Evolutionary conservation across 2,888 invertebrate species (phyloP).

Genomic region (Leptinotarsa peninsularis): DNA sequence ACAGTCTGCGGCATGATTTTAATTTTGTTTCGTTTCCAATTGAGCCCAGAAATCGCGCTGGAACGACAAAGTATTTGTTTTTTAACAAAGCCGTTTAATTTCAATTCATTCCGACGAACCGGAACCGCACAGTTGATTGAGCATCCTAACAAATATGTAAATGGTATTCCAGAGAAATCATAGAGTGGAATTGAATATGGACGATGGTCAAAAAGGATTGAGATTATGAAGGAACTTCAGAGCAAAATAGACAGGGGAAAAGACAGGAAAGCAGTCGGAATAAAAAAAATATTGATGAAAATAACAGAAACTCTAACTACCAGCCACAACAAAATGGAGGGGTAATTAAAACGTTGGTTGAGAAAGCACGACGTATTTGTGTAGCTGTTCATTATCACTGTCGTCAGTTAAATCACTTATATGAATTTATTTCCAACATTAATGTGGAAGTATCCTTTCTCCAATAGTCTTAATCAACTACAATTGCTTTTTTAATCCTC

Average conservation of each 20-base stretch:
- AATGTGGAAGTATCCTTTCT: no score
- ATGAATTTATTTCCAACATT: no score
- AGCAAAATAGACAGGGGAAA: not conserved
- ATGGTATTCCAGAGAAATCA: not conserved
- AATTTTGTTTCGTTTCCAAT: conserved; percentile 23
- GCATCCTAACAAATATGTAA: not conserved
- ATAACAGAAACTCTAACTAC: no score
- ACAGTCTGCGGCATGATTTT: conserved; percentile 18
- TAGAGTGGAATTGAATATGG: not conserved
- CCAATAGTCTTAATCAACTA: no score
- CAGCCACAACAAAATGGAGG: no score
- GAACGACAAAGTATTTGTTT: not conserved
- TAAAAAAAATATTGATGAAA: no score
- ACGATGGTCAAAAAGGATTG: not conserved
- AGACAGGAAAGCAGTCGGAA: not conserved
- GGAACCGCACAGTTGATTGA: not conserved
- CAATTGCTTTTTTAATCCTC: no score
- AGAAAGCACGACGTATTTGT: no score
- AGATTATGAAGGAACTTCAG: not conserved
- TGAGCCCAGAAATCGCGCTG: not conserved
- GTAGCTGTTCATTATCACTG: no score
- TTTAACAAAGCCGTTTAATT: not conserved
- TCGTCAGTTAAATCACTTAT: no score
- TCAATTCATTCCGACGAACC: not conserved
- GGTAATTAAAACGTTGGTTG: no score